Conservation (phyloP, 2,113 vertebrate species). For the Corythaeola cristata region DNA sequence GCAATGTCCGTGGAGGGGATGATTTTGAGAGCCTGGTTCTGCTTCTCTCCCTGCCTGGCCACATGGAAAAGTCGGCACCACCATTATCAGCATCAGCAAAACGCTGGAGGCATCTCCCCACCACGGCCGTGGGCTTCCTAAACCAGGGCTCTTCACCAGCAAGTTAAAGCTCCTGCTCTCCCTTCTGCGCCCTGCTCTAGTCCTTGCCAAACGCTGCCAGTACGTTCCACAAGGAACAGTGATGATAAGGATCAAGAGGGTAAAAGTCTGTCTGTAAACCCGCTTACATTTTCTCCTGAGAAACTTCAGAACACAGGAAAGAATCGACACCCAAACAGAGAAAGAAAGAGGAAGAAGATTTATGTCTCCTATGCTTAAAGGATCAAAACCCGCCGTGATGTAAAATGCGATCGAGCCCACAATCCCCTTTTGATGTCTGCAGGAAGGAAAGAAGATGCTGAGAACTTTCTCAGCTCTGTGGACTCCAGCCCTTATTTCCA, state of each 20-base stretch:
- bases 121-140: not conserved
- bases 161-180: not conserved
- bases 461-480: slow-evolving; percentile 69
- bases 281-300: slow-evolving; percentile 8
- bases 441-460: slow-evolving; percentile 75
- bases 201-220: not conserved
- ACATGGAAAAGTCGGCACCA: not conserved
- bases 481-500: slow-evolving; percentile 54
- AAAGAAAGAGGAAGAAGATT: slow-evolving; percentile 48
- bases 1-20: not conserved
- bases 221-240: not conserved
- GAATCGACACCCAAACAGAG: slow-evolving; percentile 32
- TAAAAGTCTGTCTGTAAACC: not conserved
- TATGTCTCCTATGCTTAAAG: slow-evolving; percentile 20
- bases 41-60: not conserved
- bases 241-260: not conserved
- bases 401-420: slow-evolving; percentile 17
- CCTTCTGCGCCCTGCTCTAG: not conserved
- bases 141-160: not conserved
- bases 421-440: slow-evolving; percentile 59
- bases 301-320: slow-evolving; percentile 51
- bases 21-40: not conserved
- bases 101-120: not conserved
- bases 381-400: slow-evolving; percentile 56
- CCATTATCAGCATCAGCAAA: not conserved